Base-by-base conservation (phyloP, 2,797 vertebrate genomes). In the Capromys pilorides region DNA sequence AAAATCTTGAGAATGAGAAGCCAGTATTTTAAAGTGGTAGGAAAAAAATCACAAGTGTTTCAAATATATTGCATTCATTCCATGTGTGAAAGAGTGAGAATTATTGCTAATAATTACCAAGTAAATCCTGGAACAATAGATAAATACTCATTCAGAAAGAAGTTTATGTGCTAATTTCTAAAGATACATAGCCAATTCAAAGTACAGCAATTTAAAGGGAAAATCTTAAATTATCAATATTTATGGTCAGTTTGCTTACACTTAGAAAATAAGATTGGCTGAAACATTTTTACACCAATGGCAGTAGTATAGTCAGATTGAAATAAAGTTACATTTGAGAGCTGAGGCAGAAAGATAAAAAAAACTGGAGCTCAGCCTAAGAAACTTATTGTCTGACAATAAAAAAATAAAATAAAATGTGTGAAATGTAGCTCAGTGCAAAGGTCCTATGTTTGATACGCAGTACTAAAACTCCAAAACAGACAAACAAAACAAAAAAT, bases 311-410 rank as follows among this genome's bases (percentile, higher is more conserved):
- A 22, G 2, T 88, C 59, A 83, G 36, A 90, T 41, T 86, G 73
- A 89, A 94, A 77, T 75, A 95, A 83, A 90, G 41, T 88, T n/a
- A 79, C 3, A 49, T 54, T 8, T 54, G 18, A 51, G 77, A 54
- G 49, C 18, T 79, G 49, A 54, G 28, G 49, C 77, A 54, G 28
- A 21, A 79, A 18, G 31, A 79, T 54, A 18, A 54, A 51, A 54
- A 51, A 49, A 54, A 16, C 33, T 33, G 4, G 31, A 79, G 49
- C 31, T 16, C 28, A n/a, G 16, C 31, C 77, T 79, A 45, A 49
- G 31, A 79, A 79, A 51, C 4, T 54, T 79, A 33, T 49, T 54
- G 31, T 79, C 28, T 79, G 28, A 51, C 51, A 79, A 51, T 78
- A 51, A 77, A 77, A 77, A 71, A 51, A 26, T n/a, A 36, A 41